These are phyloP conservation scores for Anastrepha obliqua DNA, from an alignment of 1,140 invertebrate genomes.

Conservation along the genomic window DNA sequence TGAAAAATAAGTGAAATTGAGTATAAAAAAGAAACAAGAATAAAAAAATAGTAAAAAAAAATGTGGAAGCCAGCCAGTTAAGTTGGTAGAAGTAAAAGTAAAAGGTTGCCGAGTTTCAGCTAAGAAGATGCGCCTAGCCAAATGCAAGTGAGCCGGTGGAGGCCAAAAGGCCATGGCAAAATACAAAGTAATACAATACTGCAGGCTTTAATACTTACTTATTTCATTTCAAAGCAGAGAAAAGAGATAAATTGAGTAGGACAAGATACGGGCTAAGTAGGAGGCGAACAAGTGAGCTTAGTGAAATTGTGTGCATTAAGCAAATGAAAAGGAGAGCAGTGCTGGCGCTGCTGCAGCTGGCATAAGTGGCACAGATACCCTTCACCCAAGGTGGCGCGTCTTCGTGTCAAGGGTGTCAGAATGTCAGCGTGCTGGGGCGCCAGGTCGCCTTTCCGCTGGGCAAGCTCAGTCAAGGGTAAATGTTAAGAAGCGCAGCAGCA, in stretches of 20 bases:
- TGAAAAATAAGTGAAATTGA: no score
- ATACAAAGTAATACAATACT: slow-evolving; percentile 5
- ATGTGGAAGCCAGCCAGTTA: background rate
- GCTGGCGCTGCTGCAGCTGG: background rate
- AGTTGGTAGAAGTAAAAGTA: background rate
- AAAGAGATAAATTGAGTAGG: background rate
- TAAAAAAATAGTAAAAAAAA: background rate
- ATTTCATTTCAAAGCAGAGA: background rate
- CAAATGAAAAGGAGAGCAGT: slow-evolving; percentile 22
- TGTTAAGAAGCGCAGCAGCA: slow-evolving; percentile 28
- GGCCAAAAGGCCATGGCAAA: background rate
- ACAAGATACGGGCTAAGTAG: slow-evolving; percentile 5
- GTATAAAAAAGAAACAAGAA: background rate
- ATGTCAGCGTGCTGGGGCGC: background rate
- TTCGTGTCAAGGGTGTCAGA: background rate
- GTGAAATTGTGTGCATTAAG: slow-evolving; percentile 48
- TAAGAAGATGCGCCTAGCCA: background rate
- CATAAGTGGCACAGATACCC: background rate
- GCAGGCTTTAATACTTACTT: background rate
- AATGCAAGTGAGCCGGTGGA: background rate
- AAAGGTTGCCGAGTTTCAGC: slow-evolving; percentile 18
- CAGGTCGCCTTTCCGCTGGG: background rate
- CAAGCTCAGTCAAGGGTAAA: slow-evolving; percentile 44
- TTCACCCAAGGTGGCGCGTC: background rate
- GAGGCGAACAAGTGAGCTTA: slow-evolving; percentile 25